Conservation (phyloP, 1,140 invertebrate species). For the Drosophila funebris region DNA sequence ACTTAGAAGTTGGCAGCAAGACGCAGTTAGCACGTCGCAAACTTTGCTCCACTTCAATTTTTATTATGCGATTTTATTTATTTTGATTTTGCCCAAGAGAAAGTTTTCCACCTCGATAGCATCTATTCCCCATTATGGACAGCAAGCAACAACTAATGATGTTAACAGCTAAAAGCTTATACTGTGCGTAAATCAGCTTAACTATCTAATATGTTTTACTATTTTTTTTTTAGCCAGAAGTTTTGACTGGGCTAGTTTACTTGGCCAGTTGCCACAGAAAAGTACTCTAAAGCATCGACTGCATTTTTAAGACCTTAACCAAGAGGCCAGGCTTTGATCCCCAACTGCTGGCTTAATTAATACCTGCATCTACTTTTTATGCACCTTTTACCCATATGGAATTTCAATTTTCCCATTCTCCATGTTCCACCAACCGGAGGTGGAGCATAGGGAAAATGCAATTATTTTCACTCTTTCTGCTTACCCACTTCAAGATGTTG, state of each 20-base stretch:
- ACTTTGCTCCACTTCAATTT: conserved; percentile 70
- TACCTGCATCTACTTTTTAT: conserved; percentile 34
- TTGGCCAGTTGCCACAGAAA: conserved; percentile 37
- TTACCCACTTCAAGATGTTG: conserved; percentile 55
- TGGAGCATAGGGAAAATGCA: conserved; percentile 49
- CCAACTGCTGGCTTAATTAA: conserved; percentile 60
- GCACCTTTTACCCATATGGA: conserved; percentile 36
- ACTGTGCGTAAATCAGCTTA: conserved; percentile 60
- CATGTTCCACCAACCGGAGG: not conserved
- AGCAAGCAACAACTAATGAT: conserved; percentile 61
- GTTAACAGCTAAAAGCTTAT: conserved; percentile 70
- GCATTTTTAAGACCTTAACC: conserved; percentile 9
- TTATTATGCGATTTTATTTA: conserved; percentile 82
- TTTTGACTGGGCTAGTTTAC: not conserved
- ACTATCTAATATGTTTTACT: conserved; percentile 58
- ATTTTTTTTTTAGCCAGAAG: conserved; percentile 37
- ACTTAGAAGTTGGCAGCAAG: conserved; percentile 42
- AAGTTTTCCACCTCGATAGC: conserved; percentile 50
- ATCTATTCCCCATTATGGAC: conserved; percentile 3
- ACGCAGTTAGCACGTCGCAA: conserved; percentile 77
- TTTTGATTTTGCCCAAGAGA: conserved; percentile 66
- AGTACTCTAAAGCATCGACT: not conserved
- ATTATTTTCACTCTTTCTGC: conserved; percentile 66
- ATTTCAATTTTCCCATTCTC: conserved; percentile 39
- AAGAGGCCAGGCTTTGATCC: not conserved